Evolutionary conservation across 2,797 vertebrate species (phyloP).

Genomic region (Melanotaenia nigrans): DNA sequence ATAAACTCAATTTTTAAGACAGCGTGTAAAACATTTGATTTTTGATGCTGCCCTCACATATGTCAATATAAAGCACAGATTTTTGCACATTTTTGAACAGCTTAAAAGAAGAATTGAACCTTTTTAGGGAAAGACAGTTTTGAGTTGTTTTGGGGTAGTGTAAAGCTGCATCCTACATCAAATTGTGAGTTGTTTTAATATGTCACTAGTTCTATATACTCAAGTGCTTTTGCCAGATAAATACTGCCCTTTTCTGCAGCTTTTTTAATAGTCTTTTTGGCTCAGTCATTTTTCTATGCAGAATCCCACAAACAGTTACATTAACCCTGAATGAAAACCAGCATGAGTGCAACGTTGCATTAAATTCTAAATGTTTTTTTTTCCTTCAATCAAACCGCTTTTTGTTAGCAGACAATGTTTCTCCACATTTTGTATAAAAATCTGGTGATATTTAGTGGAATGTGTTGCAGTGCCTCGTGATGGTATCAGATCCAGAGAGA

Average conservation of each 20-base stretch:
- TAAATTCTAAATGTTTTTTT: conserved; percentile 27
- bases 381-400: conserved; percentile 32
- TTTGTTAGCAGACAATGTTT: conserved; percentile 50
- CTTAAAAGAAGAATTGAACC: neutral
- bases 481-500: conserved; percentile 58
- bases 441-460: conserved; percentile 61
- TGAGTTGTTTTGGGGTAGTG: conserved; percentile 7
- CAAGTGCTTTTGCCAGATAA: conserved; percentile 45
- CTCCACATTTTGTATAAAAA: conserved; percentile 65
- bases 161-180: conserved; percentile 20
- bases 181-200: conserved; percentile 13
- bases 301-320: conserved; percentile 21
- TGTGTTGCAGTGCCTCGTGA: conserved; percentile 75
- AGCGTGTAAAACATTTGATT: conserved; percentile 42
- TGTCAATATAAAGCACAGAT: conserved; percentile 12
- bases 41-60: conserved; percentile 16
- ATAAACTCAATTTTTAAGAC: conserved; percentile 33
- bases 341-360: conserved; percentile 57
- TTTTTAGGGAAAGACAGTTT: neutral
- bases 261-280: conserved; percentile 32
- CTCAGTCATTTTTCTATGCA: conserved; percentile 52
- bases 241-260: conserved; percentile 50
- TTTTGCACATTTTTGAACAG: conserved; percentile 31
- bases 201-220: conserved; percentile 40
- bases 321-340: conserved; percentile 40